These are phyloP conservation scores for Stenotaenia linearis DNA, from an alignment of 2,888 invertebrate genomes.

Conservation along the genomic window DNA sequence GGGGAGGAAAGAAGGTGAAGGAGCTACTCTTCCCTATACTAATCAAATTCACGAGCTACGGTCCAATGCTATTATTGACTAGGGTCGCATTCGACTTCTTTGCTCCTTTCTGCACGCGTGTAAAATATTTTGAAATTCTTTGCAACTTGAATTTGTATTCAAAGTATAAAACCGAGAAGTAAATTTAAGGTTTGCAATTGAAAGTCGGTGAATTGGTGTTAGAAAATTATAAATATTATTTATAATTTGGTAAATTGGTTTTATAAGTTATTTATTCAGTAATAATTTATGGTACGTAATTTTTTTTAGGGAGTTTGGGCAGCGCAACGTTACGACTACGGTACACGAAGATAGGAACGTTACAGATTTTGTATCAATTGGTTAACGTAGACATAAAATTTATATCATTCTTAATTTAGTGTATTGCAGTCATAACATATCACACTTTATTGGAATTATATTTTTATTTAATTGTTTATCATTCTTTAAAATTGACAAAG, in stretches of 20 bases:
- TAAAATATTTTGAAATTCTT: neutral
- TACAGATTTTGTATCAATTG: too few species aligned
- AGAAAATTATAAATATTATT: neutral
- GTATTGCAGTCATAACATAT: too few species aligned
- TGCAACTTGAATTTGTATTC: neutral
- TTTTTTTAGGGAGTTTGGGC: too few species aligned
- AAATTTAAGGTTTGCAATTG: too few species aligned
- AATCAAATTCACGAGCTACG: conserved; percentile 15
- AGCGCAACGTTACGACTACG: too few species aligned
- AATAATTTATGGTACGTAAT: too few species aligned
- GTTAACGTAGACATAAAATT: too few species aligned
- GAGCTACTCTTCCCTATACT: neutral
- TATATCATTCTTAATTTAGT: too few species aligned
- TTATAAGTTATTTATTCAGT: neutral
- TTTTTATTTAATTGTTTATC: too few species aligned
- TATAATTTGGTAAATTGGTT: neutral
- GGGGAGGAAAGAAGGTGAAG: neutral
- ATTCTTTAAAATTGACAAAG: too few species aligned
- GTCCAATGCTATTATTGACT: conserved; percentile 19
- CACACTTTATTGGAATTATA: too few species aligned
- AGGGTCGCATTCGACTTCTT: neutral
- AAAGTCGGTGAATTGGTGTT: neutral
- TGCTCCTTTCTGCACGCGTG: neutral
- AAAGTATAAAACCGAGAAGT: neutral
- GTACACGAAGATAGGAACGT: too few species aligned